Base-by-base conservation (phyloP, 2,888 invertebrate species). In the Megamerina dolium region DNA sequence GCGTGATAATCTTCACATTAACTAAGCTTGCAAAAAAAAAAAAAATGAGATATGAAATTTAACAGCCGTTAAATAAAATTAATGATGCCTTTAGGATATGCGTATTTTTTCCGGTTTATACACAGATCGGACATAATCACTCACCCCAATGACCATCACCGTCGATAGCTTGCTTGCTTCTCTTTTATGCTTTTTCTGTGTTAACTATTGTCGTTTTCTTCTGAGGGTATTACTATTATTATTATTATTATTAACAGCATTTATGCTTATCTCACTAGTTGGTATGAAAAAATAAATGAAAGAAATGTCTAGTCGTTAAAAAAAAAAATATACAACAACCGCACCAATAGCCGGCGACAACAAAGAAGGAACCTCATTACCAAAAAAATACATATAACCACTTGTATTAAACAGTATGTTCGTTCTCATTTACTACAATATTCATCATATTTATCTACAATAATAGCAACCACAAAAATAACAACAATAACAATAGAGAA, bases 21-120 rank as follows among this genome's bases (percentile, higher is more conserved):
- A 48, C 44, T 42, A 41, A 40, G 37, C n/a, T n/a, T n/a, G n/a
- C n/a, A n/a, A n/a, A n/a, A n/a, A n/a, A n/a, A n/a, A n/a, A n/a
- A n/a, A n/a, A n/a, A n/a, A n/a, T n/a, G 41, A 45, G 43, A 51
- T 49, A 49, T 45, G 50, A 45, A 46, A n/a, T 49, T 49, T 46
- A 42, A 49, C 52, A 50, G 52, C 49, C 50, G 39, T 51, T 50
- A 49, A 51, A 51, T 48, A 47, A 52, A 52, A 52, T 52, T 52
- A 52, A 52, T 51, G 50, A 52, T 51, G 49, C 52, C 52, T 52
- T 46, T 42, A 52, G 49, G 52, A 47, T 31, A 50, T 30, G n/a
- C n/a, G n/a, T n/a, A n/a, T n/a, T n/a, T n/a, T n/a, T n/a, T n/a
- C n/a, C n/a, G n/a, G n/a, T n/a, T n/a, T n/a, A n/a, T n/a, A n/a